Percentiles rank a stretch among this genome's conserved stretches.
phyloP scores from a whole-genome alignment of 2,888 invertebrate species.

The Alviniconcha strummeri region DNA sequence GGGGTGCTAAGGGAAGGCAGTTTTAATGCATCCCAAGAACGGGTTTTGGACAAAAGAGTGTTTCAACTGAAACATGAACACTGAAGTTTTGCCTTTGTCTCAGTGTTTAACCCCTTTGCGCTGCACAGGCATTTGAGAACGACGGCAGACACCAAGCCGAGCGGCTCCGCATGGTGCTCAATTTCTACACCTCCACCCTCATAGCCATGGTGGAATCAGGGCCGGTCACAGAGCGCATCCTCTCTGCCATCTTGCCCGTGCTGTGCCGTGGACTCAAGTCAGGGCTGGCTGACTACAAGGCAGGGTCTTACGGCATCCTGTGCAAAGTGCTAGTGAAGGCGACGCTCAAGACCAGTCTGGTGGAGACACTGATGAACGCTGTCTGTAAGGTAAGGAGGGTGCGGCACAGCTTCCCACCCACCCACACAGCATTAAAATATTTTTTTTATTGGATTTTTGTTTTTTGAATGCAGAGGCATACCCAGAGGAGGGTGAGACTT shows the following conservation, averaged over 20 bases:
- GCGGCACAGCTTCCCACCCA: no score
- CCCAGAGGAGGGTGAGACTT: no score
- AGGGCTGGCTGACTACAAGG: conserved; percentile 81
- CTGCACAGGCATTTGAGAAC: conserved; percentile 10
- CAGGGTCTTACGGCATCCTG: conserved; percentile 84
- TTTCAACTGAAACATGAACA: no score
- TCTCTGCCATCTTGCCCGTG: conserved; percentile 83
- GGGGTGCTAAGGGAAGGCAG: no score
- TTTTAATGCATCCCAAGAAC: no score
- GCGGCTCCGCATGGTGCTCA: conserved; percentile 82
- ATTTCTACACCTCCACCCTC: conserved; percentile 86
- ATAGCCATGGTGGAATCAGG: conserved; percentile 78
- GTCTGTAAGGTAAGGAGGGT: conserved; percentile 74
- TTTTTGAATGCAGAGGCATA: no score
- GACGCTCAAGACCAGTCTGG: conserved; percentile 77
- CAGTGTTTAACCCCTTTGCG: no score
- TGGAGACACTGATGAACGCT: conserved; percentile 80
- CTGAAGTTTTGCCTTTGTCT: no score
- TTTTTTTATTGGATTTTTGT: no score
- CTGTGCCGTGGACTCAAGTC: conserved; percentile 84
- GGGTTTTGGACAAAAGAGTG: no score
- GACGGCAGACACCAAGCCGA: conserved; percentile 22
- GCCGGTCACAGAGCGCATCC: conserved; percentile 77
- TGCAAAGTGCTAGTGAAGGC: conserved; percentile 82
- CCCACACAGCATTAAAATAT: no score